Conservation (phyloP, 2,888 invertebrate species). For the Euphydryas editha region DNA sequence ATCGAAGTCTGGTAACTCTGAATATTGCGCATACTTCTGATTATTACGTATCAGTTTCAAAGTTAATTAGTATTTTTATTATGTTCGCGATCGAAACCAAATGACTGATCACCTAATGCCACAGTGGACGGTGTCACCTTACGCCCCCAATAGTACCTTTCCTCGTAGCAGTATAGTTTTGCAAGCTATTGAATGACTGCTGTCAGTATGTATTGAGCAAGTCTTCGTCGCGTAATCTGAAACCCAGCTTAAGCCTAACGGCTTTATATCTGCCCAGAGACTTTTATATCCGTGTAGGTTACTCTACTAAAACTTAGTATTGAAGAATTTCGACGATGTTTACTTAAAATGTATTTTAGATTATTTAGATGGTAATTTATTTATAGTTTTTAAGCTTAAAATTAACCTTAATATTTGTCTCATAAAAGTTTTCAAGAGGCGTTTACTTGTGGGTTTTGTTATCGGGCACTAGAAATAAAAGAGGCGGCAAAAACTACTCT, state of each 20-base stretch:
- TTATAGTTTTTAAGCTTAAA: background rate
- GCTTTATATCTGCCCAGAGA: constrained; percentile 65
- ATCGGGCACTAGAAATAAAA: constrained; percentile 73
- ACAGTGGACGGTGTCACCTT: constrained; percentile 77
- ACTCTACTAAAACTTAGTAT: constrained; percentile 54
- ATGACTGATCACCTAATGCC: constrained; percentile 49
- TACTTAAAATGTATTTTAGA: no score
- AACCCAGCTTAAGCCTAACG: constrained; percentile 72
- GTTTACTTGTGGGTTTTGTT: constrained; percentile 55
- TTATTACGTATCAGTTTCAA: constrained; percentile 19
- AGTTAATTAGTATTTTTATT: constrained; percentile 19
- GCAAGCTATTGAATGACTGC: constrained; percentile 78
- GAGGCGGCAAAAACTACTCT: constrained; percentile 76
- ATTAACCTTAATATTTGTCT: background rate
- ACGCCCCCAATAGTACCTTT: constrained; percentile 75
- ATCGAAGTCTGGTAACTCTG: no score
- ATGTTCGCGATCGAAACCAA: constrained; percentile 33
- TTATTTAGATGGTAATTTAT: background rate
- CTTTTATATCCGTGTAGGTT: constrained; percentile 66
- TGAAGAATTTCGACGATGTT: no score
- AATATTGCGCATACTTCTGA: no score
- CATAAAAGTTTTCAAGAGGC: constrained; percentile 16
- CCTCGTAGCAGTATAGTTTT: constrained; percentile 70
- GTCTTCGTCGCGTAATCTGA: constrained; percentile 74
- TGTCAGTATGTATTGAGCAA: constrained; percentile 75